Conservation (phyloP, 2,113 vertebrate genomes). For the Cheilinus undulatus region DNA sequence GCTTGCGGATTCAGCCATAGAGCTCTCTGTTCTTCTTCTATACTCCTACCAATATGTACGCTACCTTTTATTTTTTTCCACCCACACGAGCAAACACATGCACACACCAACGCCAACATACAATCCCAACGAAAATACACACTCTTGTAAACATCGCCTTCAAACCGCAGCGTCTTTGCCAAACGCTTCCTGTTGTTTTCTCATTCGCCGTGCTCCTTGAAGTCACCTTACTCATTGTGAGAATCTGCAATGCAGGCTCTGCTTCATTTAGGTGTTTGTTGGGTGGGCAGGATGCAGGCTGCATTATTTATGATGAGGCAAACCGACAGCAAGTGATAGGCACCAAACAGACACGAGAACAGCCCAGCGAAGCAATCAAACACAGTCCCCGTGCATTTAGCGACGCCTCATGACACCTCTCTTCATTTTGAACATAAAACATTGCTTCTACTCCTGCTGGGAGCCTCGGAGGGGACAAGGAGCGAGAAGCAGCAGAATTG, state of each 20-base stretch:
- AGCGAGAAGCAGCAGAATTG: conserved; percentile 38
- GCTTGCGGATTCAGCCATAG: conserved; percentile 37
- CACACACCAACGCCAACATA: conserved; percentile 30
- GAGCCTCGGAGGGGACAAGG: conserved; percentile 41
- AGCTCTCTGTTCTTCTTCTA: conserved; percentile 40
- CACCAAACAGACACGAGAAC: conserved; percentile 69
- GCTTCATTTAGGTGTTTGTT: conserved; percentile 75
- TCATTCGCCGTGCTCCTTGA: conserved; percentile 65
- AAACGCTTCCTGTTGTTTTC: conserved; percentile 56
- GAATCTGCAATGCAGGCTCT: conserved; percentile 73
- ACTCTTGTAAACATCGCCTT: conserved; percentile 65
- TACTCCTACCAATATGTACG: conserved; percentile 47
- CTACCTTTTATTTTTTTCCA: conserved; percentile 64
- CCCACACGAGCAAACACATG: conserved; percentile 49
- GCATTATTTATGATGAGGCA: conserved; percentile 81
- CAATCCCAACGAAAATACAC: conserved; percentile 53
- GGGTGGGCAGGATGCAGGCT: conserved; percentile 68
- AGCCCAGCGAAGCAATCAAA: conserved; percentile 70
- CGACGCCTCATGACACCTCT: conserved; percentile 64
- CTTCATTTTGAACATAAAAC: conserved; percentile 69
- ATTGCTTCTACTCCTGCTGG: conserved; percentile 45
- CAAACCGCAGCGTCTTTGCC: conserved; percentile 51
- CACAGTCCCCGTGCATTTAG: conserved; percentile 56
- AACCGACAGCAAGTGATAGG: conserved; percentile 70
- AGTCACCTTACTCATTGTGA: conserved; percentile 73